phyloP scores from a whole-genome alignment of 2,113 vertebrate species.

The Ophthalmolycus amberensis region DNA sequence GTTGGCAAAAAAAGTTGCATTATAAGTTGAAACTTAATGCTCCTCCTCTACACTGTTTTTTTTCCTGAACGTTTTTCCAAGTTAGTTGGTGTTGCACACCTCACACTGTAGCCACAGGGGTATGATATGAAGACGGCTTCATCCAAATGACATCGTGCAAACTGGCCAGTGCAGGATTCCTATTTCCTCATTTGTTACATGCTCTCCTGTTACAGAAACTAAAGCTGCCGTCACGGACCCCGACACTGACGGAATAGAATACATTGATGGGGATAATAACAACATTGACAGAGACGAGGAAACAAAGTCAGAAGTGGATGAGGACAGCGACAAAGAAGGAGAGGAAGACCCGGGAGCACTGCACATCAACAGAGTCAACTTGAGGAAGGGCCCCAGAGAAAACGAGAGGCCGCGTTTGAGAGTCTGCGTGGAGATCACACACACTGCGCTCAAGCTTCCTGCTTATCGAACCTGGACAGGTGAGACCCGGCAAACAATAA shows the following conservation, averaged over 20 bases:
- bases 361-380: slow-evolving; percentile 75
- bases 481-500: slow-evolving; percentile 21
- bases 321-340: slow-evolving; percentile 42
- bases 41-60: background rate
- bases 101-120: background rate
- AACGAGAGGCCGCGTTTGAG: slow-evolving; percentile 60
- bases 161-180: background rate
- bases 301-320: slow-evolving; percentile 45
- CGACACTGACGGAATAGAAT: slow-evolving; percentile 65
- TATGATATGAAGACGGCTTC: no score
- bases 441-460: slow-evolving; percentile 80
- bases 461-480: slow-evolving; percentile 83
- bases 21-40: background rate
- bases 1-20: background rate
- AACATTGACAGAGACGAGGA: slow-evolving; percentile 39
- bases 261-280: slow-evolving; percentile 64
- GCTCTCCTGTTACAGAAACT: slow-evolving; percentile 63
- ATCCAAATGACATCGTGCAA: background rate
- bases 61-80: background rate
- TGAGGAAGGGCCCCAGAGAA: slow-evolving; percentile 37
- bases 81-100: background rate
- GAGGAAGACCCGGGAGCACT: slow-evolving; percentile 33
- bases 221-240: slow-evolving; percentile 66
- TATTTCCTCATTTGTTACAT: background rate
- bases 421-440: slow-evolving; percentile 81